Percentiles rank a stretch among this genome's conserved stretches.
phyloP scores from a whole-genome alignment of 2,797 vertebrate genomes.

The Spea hammondii region DNA sequence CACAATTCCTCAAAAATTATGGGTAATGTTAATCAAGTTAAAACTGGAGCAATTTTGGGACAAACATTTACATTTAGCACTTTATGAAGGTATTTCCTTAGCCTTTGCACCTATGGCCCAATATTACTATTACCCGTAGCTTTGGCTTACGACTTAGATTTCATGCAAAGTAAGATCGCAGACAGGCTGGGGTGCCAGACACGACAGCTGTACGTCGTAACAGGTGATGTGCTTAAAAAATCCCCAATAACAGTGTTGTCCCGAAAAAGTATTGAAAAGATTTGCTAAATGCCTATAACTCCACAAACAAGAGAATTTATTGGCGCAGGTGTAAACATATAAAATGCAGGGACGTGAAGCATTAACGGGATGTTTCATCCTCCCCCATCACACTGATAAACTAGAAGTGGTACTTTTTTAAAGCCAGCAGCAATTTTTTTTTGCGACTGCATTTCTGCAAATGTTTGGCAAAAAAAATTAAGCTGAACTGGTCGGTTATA shows the following conservation, averaged over 20 bases:
- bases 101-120: too few species aligned
- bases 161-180: slow-evolving; percentile 11
- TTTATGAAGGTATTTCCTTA: too few species aligned
- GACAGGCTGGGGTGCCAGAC: slow-evolving; percentile 6
- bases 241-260: neutral
- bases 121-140: neutral
- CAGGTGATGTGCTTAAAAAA: slow-evolving; percentile 2
- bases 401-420: too few species aligned
- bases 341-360: neutral
- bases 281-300: neutral
- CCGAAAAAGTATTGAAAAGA: neutral
- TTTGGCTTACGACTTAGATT: slow-evolving; percentile 20
- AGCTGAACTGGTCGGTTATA: too few species aligned
- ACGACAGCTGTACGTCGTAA: slow-evolving; percentile 16
- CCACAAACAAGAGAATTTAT: neutral
- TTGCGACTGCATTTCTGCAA: too few species aligned
- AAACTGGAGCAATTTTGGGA: neutral
- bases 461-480: too few species aligned
- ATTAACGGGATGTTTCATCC: neutral
- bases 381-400: too few species aligned
- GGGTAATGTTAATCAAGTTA: neutral
- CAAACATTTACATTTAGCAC: too few species aligned
- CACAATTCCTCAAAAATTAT: neutral
- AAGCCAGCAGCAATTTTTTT: too few species aligned
- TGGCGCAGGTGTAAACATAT: too few species aligned